Evolutionary conservation across 2,113 vertebrate species (phyloP).

Genomic region (Scytalopus superciliaris): DNA sequence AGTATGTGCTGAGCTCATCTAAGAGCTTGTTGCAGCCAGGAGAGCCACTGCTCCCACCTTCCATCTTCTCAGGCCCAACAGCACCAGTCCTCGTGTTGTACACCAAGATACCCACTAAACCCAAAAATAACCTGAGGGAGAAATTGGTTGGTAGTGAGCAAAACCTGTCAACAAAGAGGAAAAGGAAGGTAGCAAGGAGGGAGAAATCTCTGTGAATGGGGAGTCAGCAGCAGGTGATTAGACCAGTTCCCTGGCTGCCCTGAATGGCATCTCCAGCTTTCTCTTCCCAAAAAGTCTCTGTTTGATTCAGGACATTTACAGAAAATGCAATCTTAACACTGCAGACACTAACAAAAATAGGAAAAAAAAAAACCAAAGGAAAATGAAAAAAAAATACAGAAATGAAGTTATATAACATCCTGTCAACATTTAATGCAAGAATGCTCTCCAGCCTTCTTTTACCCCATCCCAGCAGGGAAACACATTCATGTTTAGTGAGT

Average conservation of each 20-base stretch:
- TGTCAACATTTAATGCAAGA: background rate
- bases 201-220: background rate
- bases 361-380: fast-evolving
- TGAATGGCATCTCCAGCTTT: background rate
- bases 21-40: background rate
- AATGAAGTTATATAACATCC: background rate
- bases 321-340: background rate
- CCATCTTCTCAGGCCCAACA: background rate
- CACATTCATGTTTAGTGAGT: background rate
- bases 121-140: fast-evolving
- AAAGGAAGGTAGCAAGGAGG: background rate
- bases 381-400: background rate
- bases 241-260: background rate
- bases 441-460: background rate
- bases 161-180: background rate
- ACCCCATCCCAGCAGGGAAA: background rate
- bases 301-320: background rate
- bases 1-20: background rate
- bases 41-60: background rate
- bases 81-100: fast-evolving
- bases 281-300: background rate
- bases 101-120: background rate
- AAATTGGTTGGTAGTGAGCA: background rate
- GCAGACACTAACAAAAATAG: background rate
- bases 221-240: background rate